Conservation (phyloP, 2,888 invertebrate genomes). For the Chrysomela aeneicollis region DNA sequence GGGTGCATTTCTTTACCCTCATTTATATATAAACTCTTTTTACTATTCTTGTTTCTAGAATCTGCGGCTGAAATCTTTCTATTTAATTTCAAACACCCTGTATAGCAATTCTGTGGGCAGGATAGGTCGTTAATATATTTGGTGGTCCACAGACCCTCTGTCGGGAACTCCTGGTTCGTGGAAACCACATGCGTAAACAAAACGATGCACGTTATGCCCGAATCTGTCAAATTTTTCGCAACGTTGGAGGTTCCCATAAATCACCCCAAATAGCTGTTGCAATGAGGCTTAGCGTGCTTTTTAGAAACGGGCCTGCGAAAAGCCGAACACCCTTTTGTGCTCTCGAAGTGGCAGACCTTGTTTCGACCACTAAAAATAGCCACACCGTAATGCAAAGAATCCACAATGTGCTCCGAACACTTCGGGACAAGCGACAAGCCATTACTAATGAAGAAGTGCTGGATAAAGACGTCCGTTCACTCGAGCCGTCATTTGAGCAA, state of each 20-base stretch:
- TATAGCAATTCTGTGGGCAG: too few relatives aligned
- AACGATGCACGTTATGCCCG: too few relatives aligned
- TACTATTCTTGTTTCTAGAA: too few relatives aligned
- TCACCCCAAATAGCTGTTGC: slow-evolving; percentile 30
- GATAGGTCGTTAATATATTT: too few relatives aligned
- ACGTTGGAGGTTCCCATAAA: slow-evolving; percentile 32
- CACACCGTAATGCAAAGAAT: slow-evolving; percentile 27
- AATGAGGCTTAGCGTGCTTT: slow-evolving; percentile 33
- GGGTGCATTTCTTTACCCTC: too few relatives aligned
- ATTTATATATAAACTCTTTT: too few relatives aligned
- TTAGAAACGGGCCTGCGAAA: slow-evolving; percentile 24
- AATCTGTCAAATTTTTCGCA: neutral
- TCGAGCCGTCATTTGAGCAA: neutral
- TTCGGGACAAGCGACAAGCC: neutral
- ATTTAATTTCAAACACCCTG: too few relatives aligned
- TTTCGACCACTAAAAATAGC: slow-evolving; percentile 35
- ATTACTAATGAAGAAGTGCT: slow-evolving; percentile 3
- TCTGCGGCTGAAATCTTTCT: too few relatives aligned
- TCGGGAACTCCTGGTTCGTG: too few relatives aligned
- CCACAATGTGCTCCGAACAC: neutral
- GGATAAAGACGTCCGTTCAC: neutral
- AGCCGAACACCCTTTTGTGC: slow-evolving; percentile 35
- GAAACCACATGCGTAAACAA: too few relatives aligned
- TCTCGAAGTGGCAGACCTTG: slow-evolving; percentile 28
- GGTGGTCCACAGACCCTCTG: too few relatives aligned